Conservation (phyloP, 2,113 vertebrate species). For the Paracanthobrama guichenoti region DNA sequence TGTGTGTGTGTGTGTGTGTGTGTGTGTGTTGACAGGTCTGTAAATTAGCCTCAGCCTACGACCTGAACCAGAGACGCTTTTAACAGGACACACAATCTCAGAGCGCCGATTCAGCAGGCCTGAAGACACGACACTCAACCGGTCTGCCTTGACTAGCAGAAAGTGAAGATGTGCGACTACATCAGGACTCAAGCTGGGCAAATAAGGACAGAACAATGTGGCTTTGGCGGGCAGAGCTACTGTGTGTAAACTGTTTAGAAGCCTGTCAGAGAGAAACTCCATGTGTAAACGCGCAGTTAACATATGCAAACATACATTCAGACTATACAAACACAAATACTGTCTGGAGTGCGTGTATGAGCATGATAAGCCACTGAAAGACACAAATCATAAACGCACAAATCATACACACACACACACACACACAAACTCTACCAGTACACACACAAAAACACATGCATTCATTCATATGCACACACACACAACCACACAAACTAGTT, state of each 20-base stretch:
- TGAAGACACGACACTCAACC: neutral
- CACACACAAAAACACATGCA: neutral
- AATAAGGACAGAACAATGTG: conserved; percentile 7
- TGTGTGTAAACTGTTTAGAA: conserved; percentile 2
- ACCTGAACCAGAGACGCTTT: neutral
- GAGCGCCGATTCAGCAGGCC: neutral
- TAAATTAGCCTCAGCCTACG: neutral
- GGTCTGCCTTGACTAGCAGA: neutral
- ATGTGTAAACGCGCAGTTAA: neutral
- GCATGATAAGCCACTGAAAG: neutral
- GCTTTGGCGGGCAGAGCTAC: neutral
- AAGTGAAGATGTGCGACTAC: neutral
- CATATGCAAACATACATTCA: conserved; percentile 20
- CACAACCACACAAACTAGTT: neutral
- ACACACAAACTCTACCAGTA: neutral
- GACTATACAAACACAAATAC: conserved; percentile 29
- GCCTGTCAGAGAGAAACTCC: neutral
- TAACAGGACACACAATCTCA: neutral
- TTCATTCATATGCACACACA: neutral
- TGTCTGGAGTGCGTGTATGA: neutral
- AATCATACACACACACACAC: neutral
- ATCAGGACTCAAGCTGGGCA: neutral
- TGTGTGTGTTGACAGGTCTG: conserved; percentile 35
- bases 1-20: no score
- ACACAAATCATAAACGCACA: conserved; percentile 4